Evolutionary conservation across 1,140 invertebrate species (phyloP), one percentile per base, ranked within the genome.

Genomic region (Scylla paramamosain): DNA sequence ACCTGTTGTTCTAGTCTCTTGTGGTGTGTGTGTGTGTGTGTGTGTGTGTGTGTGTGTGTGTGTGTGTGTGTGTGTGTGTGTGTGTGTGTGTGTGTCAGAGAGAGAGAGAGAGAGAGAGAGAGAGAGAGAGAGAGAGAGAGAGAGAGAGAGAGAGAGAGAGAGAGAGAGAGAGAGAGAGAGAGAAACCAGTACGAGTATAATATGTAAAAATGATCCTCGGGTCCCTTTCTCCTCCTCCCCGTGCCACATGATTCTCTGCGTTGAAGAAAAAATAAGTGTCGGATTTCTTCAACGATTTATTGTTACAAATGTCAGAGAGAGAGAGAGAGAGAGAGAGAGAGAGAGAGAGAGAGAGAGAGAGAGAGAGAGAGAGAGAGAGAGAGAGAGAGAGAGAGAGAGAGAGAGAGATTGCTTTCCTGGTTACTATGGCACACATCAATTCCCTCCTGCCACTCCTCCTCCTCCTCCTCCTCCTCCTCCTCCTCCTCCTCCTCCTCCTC

Each of bases 301-400:
- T 7, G 39, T 90, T 90, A 20, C 46, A n/a, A 28, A 87, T 31
- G 29, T 29, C 52, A 59, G 52, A 59, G 52, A 59, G 52, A 59
- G 52, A 59, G 10, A 59, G 52, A 32, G 14, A 87, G 12, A 32
- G 39, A 28, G 39, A 87, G 39, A 3, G 84, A 87, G 39, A 39
- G 29, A 87, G 84, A 87, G 84, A 87, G 84, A 87, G 84, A 87
- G 84, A 87, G 84, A 87, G 84, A 87, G 84, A 87, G 84, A 87
- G 84, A 87, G 84, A 87, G n/a, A 87, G 83, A 86, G 83, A 86
- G 83, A 86, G 83, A 86, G 83, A 86, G 83, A 86, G 83, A 86
- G 83, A 86, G 83, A 86, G 83, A 86, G 83, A 86, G 4, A 48
- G 46, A 48, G 46, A 48, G 46, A 48, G 46, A 48, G 46, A 48